A percentile compares a stretch with the other conserved stretches of the same genome.
phyloP scores from a whole-genome alignment of 2,888 invertebrate genomes.

The Scelioninae gen. 2 region DNA sequence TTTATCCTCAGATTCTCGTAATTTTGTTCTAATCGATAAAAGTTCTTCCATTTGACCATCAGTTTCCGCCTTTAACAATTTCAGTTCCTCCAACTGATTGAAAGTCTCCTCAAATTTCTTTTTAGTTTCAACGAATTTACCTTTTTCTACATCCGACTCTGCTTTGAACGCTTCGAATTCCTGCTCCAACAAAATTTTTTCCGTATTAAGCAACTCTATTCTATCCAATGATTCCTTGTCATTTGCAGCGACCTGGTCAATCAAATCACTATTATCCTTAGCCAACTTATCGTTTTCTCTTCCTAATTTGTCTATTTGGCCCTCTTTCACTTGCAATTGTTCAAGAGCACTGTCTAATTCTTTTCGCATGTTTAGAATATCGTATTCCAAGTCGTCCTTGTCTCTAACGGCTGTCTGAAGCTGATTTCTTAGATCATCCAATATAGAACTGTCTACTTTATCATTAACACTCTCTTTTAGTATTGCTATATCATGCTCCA shows the following conservation, averaged over 20 bases:
- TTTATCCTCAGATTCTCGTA: slow-evolving; percentile 8
- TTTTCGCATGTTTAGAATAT: slow-evolving; percentile 78
- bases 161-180: slow-evolving; percentile 67
- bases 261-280: slow-evolving; percentile 66
- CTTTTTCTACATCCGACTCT: slow-evolving; percentile 49
- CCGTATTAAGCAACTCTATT: slow-evolving; percentile 70
- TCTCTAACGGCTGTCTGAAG: slow-evolving; percentile 73
- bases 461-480: slow-evolving; percentile 61
- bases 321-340: slow-evolving; percentile 59
- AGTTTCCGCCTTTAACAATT: not conserved
- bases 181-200: slow-evolving; percentile 69
- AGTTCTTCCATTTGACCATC: slow-evolving; percentile 5
- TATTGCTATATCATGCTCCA: slow-evolving; percentile 66
- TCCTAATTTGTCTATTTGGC: slow-evolving; percentile 58
- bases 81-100: slow-evolving; percentile 4
- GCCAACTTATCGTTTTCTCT: slow-evolving; percentile 65
- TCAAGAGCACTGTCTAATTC: slow-evolving; percentile 76
- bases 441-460: slow-evolving; percentile 62
- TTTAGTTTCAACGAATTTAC: slow-evolving; percentile 2
- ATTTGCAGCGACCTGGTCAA: slow-evolving; percentile 68
- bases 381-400: slow-evolving; percentile 79
- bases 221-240: slow-evolving; percentile 70
- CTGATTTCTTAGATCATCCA: slow-evolving; percentile 64
- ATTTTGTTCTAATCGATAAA: slow-evolving; percentile 1
- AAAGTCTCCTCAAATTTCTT: slow-evolving; percentile 13